Base-by-base conservation (phyloP, 2,888 invertebrate genomes). In the Sylvicola fuscatus region DNA sequence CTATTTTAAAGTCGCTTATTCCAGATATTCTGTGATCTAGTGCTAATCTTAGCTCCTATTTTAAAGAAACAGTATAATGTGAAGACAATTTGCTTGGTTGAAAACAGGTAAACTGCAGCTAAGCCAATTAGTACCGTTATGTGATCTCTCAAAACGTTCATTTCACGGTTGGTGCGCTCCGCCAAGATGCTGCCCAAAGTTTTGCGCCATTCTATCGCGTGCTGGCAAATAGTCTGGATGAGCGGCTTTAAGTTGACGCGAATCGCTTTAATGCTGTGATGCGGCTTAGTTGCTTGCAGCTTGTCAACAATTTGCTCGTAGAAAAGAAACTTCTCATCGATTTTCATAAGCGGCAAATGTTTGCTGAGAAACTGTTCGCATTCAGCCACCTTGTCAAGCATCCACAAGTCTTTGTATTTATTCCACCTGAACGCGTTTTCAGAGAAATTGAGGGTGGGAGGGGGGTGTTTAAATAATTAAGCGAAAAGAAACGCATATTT, bases 301-400 rank as follows among this genome's bases (percentile, higher is more conserved):
- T 79, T 77, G 3, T 69, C 62, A 13, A 81, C 70, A 6, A 83
- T 72, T 42, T 74, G 72, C 45, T 74, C 72, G 54, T 84, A 90
- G 53, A 78, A 83, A 53, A 76, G 73, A 47, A 92, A 78, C 52
- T 80, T 81, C 46, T 86, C 80, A 47, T 90, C 86, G 53, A 77
- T 84, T 41, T 52, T 47, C 29, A 65, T 59, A 5, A 80, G 61
- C 4, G 68, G 62, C 5, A 69, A 66, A 42, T 64, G 65, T 41
- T 71, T 74, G 32, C 66, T 63, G 2, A 80, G 66, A 60, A 86
- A 89, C 50, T 77, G 77, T 45, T 82, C 77, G 45, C 82, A 81
- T 2, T 76, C 72, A 8, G 68, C 56, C 36, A 62, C 55, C 52
- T 83, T 84, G 50, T 84, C 82, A 48, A 64, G 72, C 1, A 70